A percentile compares a stretch with the other conserved stretches of the same genome.
Evolutionary conservation across 2,888 invertebrate species (phyloP).

Genomic region (Leptinotarsa rubiginosa): DNA sequence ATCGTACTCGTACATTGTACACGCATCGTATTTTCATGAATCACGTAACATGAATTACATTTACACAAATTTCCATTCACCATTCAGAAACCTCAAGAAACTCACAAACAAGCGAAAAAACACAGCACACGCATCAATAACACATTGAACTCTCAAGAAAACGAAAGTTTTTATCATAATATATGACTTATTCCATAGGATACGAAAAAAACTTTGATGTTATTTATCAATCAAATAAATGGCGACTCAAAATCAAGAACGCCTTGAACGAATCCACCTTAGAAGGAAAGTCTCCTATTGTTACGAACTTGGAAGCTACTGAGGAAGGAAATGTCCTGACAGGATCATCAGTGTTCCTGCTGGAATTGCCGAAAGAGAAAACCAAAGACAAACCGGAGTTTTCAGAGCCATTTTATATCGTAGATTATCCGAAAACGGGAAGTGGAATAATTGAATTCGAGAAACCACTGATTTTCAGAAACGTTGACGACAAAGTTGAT

Average conservation of each 20-base stretch:
- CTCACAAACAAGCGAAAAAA: too few species aligned
- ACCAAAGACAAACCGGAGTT: constrained; percentile 5
- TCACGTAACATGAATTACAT: too few species aligned
- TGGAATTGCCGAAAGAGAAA: neutral
- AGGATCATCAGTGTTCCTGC: neutral
- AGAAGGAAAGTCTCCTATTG: constrained; percentile 11
- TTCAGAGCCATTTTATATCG: constrained; percentile 16
- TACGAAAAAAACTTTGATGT: constrained; percentile 31
- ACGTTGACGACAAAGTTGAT: neutral
- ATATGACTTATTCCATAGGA: neutral
- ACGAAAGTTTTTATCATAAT: neutral
- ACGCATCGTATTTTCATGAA: neutral
- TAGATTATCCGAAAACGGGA: constrained; percentile 17
- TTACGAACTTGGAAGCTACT: constrained; percentile 23
- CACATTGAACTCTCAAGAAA: neutral
- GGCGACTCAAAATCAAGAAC: constrained; percentile 32
- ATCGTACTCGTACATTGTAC: neutral
- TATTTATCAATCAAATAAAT: constrained; percentile 19
- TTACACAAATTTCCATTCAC: too few species aligned
- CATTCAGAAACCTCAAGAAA: too few species aligned
- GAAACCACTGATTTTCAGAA: neutral
- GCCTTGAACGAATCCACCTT: constrained; percentile 26
- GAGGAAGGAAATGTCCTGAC: neutral
- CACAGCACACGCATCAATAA: too few species aligned
- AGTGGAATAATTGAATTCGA: constrained; percentile 24